Evolutionary conservation across 2,113 vertebrate genomes (phyloP), one percentile per base, ranked within the genome.

Genomic region (Melanerpes aurifrons): DNA sequence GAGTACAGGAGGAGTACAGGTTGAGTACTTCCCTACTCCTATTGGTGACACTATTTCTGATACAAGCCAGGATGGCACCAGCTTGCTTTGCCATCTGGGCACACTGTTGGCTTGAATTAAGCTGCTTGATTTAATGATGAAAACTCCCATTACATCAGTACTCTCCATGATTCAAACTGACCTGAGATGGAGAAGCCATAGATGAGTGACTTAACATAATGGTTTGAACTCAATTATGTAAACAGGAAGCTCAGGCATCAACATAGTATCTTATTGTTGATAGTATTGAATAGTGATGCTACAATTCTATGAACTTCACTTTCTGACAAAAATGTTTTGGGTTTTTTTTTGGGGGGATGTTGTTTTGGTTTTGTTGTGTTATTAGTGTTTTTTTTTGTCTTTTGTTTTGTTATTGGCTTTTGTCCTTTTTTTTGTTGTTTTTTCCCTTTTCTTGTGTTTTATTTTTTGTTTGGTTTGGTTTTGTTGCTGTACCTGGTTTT

Each of bases 321-420:
- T 75, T 72, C 15, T 61, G 13, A 53, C 9, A 82, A 26, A 79
- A 84, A 57, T 13, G 26, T 56, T 56, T 56, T 28, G 28, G 22
- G 12, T 26, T 56, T 26, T 56, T 14, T 26, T 7, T 56, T 26
- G 11, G 50, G 22, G 50, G 50, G 37, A 9, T 53, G 50, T 13
- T 53, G 50, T 53, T 53, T 53, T 53, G 22, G 22, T 53, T 53
- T 53, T 25, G 50, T 53, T 25, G 50, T 53, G 12, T 24, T 25
- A 53, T 25, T 53, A 14, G 50, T 53, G 24, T 22, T 12, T 11
- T 24, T 24, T 53, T 53, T 22, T 45, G 22, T 53, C 6, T 43
- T 2, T 3, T 40, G 0, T 13, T 28, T 3, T 40, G 0, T 13
- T 28, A 7, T 29, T 43, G 15, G n/a, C 4, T 35, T 15, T 35